A percentile compares a stretch with the other conserved stretches of the same genome.
Conservation (phyloP, 2,888 invertebrate genomes). For the Thera obeliscata region DNA sequence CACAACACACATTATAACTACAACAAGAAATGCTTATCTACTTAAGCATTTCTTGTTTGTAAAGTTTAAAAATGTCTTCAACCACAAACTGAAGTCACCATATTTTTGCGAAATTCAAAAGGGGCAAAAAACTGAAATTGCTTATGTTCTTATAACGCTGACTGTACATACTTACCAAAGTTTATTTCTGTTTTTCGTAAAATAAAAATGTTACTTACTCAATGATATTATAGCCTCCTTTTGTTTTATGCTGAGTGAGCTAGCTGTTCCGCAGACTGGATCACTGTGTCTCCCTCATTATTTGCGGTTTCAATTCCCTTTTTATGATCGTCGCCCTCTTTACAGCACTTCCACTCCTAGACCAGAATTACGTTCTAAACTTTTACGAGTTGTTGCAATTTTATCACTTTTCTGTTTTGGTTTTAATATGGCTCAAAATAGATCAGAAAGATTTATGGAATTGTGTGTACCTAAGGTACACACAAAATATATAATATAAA, state of each 20-base stretch:
- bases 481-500: neutral
- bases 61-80: no score
- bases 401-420: neutral
- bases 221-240: neutral
- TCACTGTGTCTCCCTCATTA: slow-evolving; percentile 65
- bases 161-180: no score
- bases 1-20: no score
- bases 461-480: neutral
- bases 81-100: no score
- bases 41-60: no score
- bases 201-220: slow-evolving; percentile 1
- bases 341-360: slow-evolving; percentile 64
- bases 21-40: no score
- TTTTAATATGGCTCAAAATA: neutral
- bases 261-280: slow-evolving; percentile 17
- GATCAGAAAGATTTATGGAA: neutral
- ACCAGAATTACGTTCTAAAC: slow-evolving; percentile 61
- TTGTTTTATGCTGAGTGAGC: slow-evolving; percentile 14
- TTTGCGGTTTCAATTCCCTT: slow-evolving; percentile 83
- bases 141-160: no score
- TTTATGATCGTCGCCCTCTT: slow-evolving; percentile 78
- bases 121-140: no score
- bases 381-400: slow-evolving; percentile 18
- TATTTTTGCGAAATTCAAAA: no score
- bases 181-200: no score